Evolutionary conservation across 2,113 vertebrate species (phyloP).

Genomic region (Rhegmatorhina hoffmannsi): DNA sequence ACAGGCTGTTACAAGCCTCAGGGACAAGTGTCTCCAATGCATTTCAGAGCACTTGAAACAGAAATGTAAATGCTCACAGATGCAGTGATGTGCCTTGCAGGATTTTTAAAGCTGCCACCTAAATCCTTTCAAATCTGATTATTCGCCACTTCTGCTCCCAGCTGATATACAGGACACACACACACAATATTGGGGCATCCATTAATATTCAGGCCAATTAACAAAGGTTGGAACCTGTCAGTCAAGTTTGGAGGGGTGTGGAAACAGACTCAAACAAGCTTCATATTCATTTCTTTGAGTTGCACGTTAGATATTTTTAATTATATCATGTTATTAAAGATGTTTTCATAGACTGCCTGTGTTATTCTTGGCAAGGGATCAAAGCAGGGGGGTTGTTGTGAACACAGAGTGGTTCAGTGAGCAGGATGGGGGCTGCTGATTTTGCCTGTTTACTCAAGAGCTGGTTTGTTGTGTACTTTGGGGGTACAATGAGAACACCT

Average conservation of each 20-base stretch:
- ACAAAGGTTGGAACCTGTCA: slow-evolving; percentile 43
- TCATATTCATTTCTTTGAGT: slow-evolving; percentile 54
- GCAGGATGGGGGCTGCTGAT: slow-evolving; percentile 12
- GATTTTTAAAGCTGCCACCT: slow-evolving; percentile 12
- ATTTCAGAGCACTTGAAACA: slow-evolving; percentile 29
- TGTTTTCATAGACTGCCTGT: slow-evolving; percentile 46
- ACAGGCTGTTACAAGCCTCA: background rate
- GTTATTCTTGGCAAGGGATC: slow-evolving; percentile 48
- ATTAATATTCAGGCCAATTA: slow-evolving; percentile 22
- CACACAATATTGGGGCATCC: background rate
- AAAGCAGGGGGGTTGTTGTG: slow-evolving; percentile 22
- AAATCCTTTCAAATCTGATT: slow-evolving; percentile 24
- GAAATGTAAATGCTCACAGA: background rate
- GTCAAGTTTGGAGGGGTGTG: slow-evolving; percentile 57
- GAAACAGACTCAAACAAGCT: slow-evolving; percentile 35
- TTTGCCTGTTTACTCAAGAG: background rate
- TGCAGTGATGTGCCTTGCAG: background rate
- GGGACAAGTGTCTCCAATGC: background rate
- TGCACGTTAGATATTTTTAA: slow-evolving; percentile 49
- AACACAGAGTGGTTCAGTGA: background rate
- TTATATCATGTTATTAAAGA: slow-evolving; percentile 62
- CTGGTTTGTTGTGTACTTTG: background rate
- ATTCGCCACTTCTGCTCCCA: background rate
- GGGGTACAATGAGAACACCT: slow-evolving; percentile 21
- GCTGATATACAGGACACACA: background rate